Evolutionary conservation across 2,113 vertebrate genomes (phyloP).

Genomic region (Phalacrocorax brasilianus): DNA sequence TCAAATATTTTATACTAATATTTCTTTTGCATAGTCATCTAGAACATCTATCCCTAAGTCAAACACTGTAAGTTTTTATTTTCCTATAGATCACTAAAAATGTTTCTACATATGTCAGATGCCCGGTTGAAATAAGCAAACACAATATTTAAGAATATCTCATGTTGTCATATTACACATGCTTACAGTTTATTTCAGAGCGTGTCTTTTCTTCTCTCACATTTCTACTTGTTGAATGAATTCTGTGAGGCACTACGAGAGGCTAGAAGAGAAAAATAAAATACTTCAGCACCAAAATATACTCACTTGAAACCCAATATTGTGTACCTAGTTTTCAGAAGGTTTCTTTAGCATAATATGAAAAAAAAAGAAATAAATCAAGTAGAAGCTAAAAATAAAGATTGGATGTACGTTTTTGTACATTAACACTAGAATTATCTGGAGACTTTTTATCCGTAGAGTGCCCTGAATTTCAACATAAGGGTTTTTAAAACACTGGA

Average conservation of each 20-base stretch:
- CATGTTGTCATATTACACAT: background rate
- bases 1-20: background rate
- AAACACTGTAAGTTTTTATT: background rate
- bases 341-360: background rate
- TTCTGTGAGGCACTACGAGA: conserved; percentile 92
- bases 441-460: background rate
- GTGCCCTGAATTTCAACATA: background rate
- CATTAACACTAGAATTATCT: background rate
- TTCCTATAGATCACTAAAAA: background rate
- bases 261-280: conserved; percentile 79
- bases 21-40: background rate
- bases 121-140: background rate
- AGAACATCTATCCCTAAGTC: background rate
- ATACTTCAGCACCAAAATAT: background rate
- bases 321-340: background rate
- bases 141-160: background rate
- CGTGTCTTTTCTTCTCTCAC: conserved; percentile 95
- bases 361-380: background rate
- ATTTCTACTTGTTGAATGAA: conserved; percentile 93
- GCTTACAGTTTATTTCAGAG: conserved; percentile 98
- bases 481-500: background rate
- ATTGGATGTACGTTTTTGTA: background rate
- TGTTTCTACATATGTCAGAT: background rate
- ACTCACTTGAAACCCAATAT: background rate
- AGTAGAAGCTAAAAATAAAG: background rate